Percentiles rank a stretch among this genome's conserved stretches.
Conservation (phyloP, 2,113 vertebrate species). For the Phyllopteryx taeniolatus region DNA sequence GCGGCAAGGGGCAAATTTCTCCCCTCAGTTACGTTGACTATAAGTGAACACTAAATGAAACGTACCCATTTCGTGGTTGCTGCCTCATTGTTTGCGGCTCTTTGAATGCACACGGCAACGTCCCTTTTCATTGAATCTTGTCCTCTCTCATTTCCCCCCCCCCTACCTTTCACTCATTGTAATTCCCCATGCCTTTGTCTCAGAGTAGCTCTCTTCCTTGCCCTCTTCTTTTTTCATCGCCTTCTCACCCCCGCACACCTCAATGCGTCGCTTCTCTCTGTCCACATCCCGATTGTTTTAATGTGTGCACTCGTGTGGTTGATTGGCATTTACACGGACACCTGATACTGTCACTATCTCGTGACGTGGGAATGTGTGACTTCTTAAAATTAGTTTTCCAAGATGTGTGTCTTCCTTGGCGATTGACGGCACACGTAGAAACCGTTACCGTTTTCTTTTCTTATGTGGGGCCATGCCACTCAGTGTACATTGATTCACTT, state of each 20-base stretch:
- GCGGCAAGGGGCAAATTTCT: constrained; percentile 42
- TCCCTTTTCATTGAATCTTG: constrained; percentile 35
- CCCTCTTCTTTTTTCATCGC: constrained; percentile 37
- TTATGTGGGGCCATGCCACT: constrained; percentile 18
- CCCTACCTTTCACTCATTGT: constrained; percentile 43
- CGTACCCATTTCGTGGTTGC: constrained; percentile 32
- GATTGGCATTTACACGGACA: constrained; percentile 67
- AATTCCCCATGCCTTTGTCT: constrained; percentile 50
- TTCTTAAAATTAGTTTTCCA: constrained; percentile 67
- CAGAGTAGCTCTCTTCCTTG: constrained; percentile 27
- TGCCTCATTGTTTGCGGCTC: constrained; percentile 31
- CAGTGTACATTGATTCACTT: constrained; percentile 18
- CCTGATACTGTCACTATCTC: constrained; percentile 65
- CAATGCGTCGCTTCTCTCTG: constrained; percentile 13
- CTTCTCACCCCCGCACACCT: constrained; percentile 36
- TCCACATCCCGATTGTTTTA: constrained; percentile 29
- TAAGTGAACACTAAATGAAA: not conserved
- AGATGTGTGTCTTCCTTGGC: constrained; percentile 61
- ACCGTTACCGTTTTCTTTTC: constrained; percentile 6
- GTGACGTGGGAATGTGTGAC: constrained; percentile 71
- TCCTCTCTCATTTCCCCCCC: not conserved
- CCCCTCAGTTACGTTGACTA: constrained; percentile 1
- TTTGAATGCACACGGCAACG: constrained; percentile 23
- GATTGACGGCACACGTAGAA: constrained; percentile 20
- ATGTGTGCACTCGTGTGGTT: constrained; percentile 42